phyloP scores from a whole-genome alignment of 2,888 invertebrate species.

The Spilarctia lutea region DNA sequence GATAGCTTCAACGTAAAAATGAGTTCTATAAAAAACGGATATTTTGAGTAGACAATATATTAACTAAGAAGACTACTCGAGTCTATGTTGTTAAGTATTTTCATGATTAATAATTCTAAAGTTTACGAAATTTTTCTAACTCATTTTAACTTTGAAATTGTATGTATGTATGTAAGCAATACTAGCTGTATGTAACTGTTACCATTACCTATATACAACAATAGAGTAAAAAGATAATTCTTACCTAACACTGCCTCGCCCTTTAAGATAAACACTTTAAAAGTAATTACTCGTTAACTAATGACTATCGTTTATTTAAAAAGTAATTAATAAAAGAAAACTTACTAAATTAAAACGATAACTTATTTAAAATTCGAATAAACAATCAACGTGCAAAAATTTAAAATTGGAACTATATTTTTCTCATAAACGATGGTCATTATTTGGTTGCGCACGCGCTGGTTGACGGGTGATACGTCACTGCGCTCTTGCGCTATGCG shows the following conservation, averaged over 20 bases:
- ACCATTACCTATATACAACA: background rate
- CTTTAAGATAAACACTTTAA: constrained; percentile 12
- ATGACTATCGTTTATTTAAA: constrained; percentile 16
- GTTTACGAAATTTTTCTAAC: too few species aligned
- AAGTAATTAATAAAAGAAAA: background rate
- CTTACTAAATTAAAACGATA: background rate
- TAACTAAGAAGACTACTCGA: too few species aligned
- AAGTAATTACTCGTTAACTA: constrained; percentile 8
- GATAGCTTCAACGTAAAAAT: too few species aligned
- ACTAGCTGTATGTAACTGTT: background rate
- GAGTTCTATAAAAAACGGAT: too few species aligned
- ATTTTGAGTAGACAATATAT: too few species aligned
- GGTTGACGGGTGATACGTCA: constrained; percentile 51
- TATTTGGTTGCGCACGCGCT: constrained; percentile 45
- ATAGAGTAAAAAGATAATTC: constrained; percentile 6
- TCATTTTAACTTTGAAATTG: too few species aligned
- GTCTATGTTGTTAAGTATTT: too few species aligned
- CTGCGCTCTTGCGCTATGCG: constrained; percentile 31
- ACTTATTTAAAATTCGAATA: constrained; percentile 6
- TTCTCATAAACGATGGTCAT: constrained; percentile 33
- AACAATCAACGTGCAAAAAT: constrained; percentile 19
- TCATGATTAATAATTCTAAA: too few species aligned
- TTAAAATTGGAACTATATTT: constrained; percentile 23
- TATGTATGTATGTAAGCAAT: background rate
- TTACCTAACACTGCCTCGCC: constrained; percentile 13